Conservation (phyloP, 2,113 vertebrate genomes). For the Irena cyanogastra region DNA sequence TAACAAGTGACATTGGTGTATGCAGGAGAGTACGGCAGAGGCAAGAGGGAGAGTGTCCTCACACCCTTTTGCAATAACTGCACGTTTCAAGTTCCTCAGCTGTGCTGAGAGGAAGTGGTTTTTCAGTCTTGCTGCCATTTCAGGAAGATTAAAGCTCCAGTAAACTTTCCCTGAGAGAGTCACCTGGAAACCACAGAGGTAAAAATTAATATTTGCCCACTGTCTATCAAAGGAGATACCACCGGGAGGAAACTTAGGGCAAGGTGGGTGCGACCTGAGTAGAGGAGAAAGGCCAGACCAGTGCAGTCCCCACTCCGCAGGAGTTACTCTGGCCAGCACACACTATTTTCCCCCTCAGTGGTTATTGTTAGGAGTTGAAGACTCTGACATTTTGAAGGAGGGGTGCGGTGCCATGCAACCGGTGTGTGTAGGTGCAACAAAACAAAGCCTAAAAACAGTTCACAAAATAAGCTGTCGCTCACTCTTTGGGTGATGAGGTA, state of each 20-base stretch:
- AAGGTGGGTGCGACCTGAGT: not conserved
- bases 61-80: not conserved
- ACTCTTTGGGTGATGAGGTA: not conserved
- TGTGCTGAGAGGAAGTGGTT: conserved; percentile 51
- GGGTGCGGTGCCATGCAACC: accelerated
- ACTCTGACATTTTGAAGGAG: conserved; percentile 44
- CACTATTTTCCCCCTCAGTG: not conserved
- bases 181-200: conserved; percentile 47
- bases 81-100: conserved; percentile 19
- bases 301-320: not conserved
- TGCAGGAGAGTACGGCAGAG: not conserved
- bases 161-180: conserved; percentile 53
- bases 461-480: not conserved
- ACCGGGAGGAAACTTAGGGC: not conserved
- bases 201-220: not conserved
- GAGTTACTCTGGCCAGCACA: not conserved
- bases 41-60: conserved; percentile 3
- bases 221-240: not conserved
- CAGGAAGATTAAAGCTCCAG: conserved; percentile 43
- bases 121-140: conserved; percentile 23
- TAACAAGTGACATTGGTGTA: not conserved
- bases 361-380: not conserved
- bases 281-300: not conserved
- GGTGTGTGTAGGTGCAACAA: not conserved
- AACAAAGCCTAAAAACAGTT: not conserved